phyloP scores from a whole-genome alignment of 2,113 vertebrate species.

The Hyperoodon ampullatus region DNA sequence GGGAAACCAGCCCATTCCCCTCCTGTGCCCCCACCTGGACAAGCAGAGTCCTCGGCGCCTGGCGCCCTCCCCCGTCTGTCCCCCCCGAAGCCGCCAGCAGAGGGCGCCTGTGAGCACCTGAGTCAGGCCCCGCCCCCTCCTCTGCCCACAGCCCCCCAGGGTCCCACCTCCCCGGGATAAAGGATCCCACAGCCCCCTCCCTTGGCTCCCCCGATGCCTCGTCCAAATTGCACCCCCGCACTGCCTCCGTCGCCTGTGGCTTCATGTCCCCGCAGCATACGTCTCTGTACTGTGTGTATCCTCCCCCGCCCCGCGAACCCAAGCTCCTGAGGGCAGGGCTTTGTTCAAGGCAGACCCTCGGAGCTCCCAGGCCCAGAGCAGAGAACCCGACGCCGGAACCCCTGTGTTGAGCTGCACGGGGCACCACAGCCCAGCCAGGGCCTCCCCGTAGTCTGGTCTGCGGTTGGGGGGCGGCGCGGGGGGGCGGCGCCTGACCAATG shows the following conservation, averaged over 20 bases:
- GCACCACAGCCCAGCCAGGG: rapidly evolving
- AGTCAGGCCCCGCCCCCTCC: background rate
- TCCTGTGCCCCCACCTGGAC: background rate
- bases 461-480: background rate
- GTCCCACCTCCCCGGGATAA: background rate
- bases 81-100: background rate
- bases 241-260: background rate
- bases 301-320: background rate
- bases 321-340: background rate
- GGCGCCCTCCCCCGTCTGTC: rapidly evolving
- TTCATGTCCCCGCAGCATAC: rapidly evolving
- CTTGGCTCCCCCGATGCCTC: background rate
- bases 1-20: background rate
- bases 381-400: background rate
- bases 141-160: background rate
- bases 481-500: no score
- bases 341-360: background rate
- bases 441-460: no score
- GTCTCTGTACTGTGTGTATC: rapidly evolving
- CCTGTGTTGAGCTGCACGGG: rapidly evolving
- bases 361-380: background rate
- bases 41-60: background rate
- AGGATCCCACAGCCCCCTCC: background rate
- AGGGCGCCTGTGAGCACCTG: rapidly evolving
- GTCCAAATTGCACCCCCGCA: no score